Percentiles rank a stretch among this genome's conserved stretches.
These are phyloP conservation scores for Drosophila nannoptera DNA, from an alignment of 1,140 invertebrate genomes.

Conservation along the genomic window DNA sequence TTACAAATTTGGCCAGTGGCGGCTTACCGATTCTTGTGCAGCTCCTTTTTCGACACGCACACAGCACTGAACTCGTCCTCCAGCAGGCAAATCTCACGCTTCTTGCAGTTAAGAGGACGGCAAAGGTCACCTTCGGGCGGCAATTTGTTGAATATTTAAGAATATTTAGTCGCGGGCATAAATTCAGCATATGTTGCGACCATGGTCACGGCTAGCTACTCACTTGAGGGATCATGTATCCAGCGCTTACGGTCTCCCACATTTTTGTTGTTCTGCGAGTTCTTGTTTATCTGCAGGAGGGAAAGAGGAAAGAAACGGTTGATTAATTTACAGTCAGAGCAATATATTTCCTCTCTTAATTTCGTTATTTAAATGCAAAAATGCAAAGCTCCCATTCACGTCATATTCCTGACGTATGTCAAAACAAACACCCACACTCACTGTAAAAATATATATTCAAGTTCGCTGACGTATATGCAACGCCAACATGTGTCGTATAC, in stretches of 20 bases:
- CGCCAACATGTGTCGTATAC: constrained; percentile 59
- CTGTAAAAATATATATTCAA: constrained; percentile 48
- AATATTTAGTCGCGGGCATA: not conserved
- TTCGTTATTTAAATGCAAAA: constrained; percentile 76
- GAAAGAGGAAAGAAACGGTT: constrained; percentile 9
- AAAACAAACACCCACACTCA: constrained; percentile 36
- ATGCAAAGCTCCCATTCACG: constrained; percentile 48
- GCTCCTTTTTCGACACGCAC: constrained; percentile 91
- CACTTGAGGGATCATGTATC: constrained; percentile 88
- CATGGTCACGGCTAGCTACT: constrained; percentile 78
- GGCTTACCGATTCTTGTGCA: constrained; percentile 88
- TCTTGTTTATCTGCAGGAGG: constrained; percentile 65
- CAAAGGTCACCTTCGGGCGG: constrained; percentile 87
- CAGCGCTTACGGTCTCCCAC: constrained; percentile 83
- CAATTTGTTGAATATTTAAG: constrained; percentile 38
- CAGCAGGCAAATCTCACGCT: constrained; percentile 91
- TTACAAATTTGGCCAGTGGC: constrained; percentile 20
- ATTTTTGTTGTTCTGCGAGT: constrained; percentile 65
- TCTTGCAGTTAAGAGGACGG: constrained; percentile 90
- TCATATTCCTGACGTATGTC: constrained; percentile 50
- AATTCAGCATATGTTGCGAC: constrained; percentile 1
- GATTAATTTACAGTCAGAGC: constrained; percentile 39
- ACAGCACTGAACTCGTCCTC: constrained; percentile 92
- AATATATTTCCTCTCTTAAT: constrained; percentile 61
- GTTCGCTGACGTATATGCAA: constrained; percentile 44